Evolutionary conservation across 1,140 invertebrate genomes (phyloP), one percentile per base, ranked within the genome.

Genomic region (Calosoma granatense): DNA sequence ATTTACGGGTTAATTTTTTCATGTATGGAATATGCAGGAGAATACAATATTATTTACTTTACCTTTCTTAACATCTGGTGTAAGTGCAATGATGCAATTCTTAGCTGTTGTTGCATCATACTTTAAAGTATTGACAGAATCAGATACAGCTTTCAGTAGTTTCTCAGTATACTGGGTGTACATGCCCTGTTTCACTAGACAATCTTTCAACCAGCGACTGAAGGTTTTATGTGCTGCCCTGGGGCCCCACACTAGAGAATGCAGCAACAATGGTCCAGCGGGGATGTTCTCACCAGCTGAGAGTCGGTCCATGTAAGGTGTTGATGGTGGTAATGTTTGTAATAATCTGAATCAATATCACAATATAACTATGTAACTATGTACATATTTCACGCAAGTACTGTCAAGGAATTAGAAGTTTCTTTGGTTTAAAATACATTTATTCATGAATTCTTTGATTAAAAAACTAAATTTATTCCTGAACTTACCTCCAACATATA

Each of bases 171-270:
- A 85, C 72, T 80, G 84, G 0, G 85, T 87, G 56, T 86, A 91
- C 78, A 92, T 81, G 51, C 90, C 90, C 79, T 94, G 91, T 67
- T 93, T 92, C 2, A 91, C 87, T n/a, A 93, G 75, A 55, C 83
- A 86, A 67, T 92, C 89, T 77, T 89, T 77, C 20, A 81, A 74
- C 87, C 86, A 90, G 1, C 80, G 77, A 62, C 78, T 80, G 72
- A 86, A 90, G 14, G 81, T 79, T 72, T 87, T 85, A 69, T 87
- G 81, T 55, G 78, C 79, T 41, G 86, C 76, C 41, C 88, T 70
- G 20, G 88, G 82, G 56, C 65, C 80, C 88, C 88, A 90, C 41
- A 90, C 76, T 3, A 88, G 67, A 1, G 85, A 83, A 73, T 89
- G 83, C 6, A 90, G 68, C 4, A 88, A 64, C 61, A 81, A 73